Base-by-base conservation (phyloP, 2,113 vertebrate species). In the Pongo pygmaeus region DNA sequence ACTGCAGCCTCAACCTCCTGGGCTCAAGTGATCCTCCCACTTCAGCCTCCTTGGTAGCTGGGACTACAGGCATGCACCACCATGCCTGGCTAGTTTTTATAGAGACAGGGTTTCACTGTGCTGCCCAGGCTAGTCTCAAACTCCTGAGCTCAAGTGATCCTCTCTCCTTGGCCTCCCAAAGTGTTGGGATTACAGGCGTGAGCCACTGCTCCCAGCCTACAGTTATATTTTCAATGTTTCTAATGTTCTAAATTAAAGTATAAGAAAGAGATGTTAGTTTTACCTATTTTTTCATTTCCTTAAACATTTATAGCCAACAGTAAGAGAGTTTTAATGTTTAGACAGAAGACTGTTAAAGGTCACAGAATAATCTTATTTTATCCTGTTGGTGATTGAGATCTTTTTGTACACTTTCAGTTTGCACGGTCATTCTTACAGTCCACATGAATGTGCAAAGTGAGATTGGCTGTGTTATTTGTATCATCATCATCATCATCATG, bases 401-500 rank as follows among this genome's bases (percentile, higher is more conserved):
- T 0, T 75, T 93, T 50, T 70, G 48, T 32, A 32, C 23, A 3
- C 5, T 75, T 40, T 79, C 57, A 11, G 70, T 35, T 8, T 17
- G 30, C 22, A 69, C 0, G 2, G 85, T 7, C 1, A 25, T 55
- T 69, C 70, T 90, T 16, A 46, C 5, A 12, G 38, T 17, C 20
- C 0, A 11, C 35, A 20, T 0, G 0, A 11, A 52, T 1, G 0
- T 13, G 35, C 23, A 12, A 48, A 57, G 72, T 46, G 20, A 38
- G 46, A 46, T 9, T 30, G 46, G 38, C 59, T 55, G 9, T 32
- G 64, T 27, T 50, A 52, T 43, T 40, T 23, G 12, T 17, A 30
- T 27, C 18, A 3, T 4, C 22, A 11, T 8, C n/a, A 9, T 9
- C 14, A 35, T 11, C 38, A 8, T 5, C 83, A 38, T 18, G 7